phyloP scores from a whole-genome alignment of 1,140 invertebrate genomes.

The Leptoteleia sp. region DNA sequence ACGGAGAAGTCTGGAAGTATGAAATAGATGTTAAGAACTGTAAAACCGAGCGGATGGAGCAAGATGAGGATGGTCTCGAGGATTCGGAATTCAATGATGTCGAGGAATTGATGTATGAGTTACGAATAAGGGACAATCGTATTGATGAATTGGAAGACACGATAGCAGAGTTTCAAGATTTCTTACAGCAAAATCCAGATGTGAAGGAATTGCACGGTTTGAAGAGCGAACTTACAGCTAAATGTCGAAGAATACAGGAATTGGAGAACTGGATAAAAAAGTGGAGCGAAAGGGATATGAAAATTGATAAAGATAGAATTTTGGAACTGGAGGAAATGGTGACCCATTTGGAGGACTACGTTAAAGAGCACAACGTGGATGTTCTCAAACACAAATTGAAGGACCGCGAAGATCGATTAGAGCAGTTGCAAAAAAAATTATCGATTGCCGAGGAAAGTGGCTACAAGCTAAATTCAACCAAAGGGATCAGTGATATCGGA shows the following conservation, averaged over 20 bases:
- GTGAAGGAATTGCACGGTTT: conserved; percentile 73
- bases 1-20: conserved; percentile 79
- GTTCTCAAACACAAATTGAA: conserved; percentile 73
- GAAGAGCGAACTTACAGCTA: conserved; percentile 65
- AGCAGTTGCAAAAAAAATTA: conserved; percentile 69
- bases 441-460: conserved; percentile 34
- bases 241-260: conserved; percentile 67
- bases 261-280: conserved; percentile 74
- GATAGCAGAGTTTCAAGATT: conserved; percentile 72
- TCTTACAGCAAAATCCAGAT: conserved; percentile 76
- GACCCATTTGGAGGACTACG: conserved; percentile 74
- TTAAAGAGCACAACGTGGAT: conserved; percentile 75
- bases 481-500: conserved; percentile 10
- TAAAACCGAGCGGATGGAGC: conserved; percentile 82
- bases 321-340: conserved; percentile 76
- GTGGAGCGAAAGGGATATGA: conserved; percentile 63
- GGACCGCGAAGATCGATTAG: conserved; percentile 74
- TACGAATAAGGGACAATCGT: conserved; percentile 82
- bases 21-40: conserved; percentile 81
- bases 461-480: conserved; percentile 24
- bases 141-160: conserved; percentile 90
- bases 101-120: conserved; percentile 82
- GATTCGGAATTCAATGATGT: conserved; percentile 73
- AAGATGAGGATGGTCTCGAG: conserved; percentile 79
- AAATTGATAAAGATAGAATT: conserved; percentile 73